Evolutionary conservation across 2,797 vertebrate genomes (phyloP), one percentile per base, ranked within the genome.

Genomic region (Vireo griseus): DNA sequence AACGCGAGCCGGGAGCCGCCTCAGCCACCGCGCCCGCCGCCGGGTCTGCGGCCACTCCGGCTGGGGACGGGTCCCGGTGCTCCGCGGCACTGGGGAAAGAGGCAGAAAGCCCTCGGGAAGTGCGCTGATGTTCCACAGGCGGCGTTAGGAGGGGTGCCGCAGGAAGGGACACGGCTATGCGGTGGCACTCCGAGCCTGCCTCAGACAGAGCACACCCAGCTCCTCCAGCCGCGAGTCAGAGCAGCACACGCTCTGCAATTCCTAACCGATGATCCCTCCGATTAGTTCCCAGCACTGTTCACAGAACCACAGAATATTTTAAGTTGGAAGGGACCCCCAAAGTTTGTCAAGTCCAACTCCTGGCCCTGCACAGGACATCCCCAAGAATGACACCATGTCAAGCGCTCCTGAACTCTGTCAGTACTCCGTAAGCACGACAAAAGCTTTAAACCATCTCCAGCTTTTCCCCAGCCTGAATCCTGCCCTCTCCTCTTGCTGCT

Each of bases 101-200:
- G 52, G 54, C 29, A 14, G 6, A 6, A 9, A 45, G 42, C 3
- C 33, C 55, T 40, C 17, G 52, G 33, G 20, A n/a, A 37, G 10
- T 0, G 13, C 1, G 18, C 26, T 0, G 33, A 3, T 20, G 8
- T 0, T 24, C 29, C 28, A 3, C 15, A 5, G 22, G 31, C 65
- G 29, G 50, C 45, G 28, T 24, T 16, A 29, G 50, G 16, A 44
- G 20, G 29, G 44, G 26, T 7, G 26, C 25, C 5, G 7, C 51
- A 5, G 59, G 26, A 33, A 35, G 16, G 25, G 33, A 16, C 24
- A 0, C 5, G 17, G 17, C 45, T 40, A 11, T 6, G 33, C 7
- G 16, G 33, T 2, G 24, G 8, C n/a, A 1, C 20, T 40, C 57
- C 45, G 16, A 37, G 69, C 66, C 66, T 4, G 58, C 78, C 62